Evolutionary conservation across 1,140 invertebrate genomes (phyloP).

Genomic region (Pectinophora gossypiella): DNA sequence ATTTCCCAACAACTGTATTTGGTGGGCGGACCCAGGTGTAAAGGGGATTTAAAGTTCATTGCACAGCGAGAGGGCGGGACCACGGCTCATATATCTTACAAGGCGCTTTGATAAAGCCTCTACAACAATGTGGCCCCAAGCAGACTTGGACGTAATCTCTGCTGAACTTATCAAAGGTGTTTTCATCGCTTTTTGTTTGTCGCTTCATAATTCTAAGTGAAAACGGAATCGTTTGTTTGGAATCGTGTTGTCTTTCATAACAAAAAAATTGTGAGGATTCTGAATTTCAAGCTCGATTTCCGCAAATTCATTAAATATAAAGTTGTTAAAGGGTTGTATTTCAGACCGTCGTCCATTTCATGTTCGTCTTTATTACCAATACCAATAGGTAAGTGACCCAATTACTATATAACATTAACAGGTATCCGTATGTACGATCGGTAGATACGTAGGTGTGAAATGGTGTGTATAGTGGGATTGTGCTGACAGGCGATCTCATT

Average conservation of each 20-base stretch:
- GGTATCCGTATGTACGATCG: too few species aligned
- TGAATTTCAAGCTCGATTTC: too few species aligned
- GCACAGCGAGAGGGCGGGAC: slow-evolving; percentile 54
- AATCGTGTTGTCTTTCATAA: too few species aligned
- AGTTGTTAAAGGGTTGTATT: too few species aligned
- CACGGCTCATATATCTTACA: slow-evolving; percentile 48
- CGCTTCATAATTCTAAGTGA: slow-evolving; percentile 2
- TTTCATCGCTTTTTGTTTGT: slow-evolving; percentile 13
- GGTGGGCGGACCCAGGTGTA: slow-evolving; percentile 57
- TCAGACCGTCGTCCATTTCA: too few species aligned
- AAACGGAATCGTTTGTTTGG: slow-evolving; percentile 5
- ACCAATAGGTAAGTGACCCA: too few species aligned
- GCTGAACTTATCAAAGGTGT: slow-evolving; percentile 22
- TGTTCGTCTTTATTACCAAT: too few species aligned
- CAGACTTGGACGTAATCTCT: slow-evolving; percentile 23
- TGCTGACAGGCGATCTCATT: slow-evolving; percentile 49
- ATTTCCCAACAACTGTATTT: slow-evolving; percentile 58
- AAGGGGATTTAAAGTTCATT: slow-evolving; percentile 66
- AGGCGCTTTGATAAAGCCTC: slow-evolving; percentile 42
- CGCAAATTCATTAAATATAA: too few species aligned
- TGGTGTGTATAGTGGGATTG: slow-evolving; percentile 27
- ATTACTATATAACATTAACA: too few species aligned
- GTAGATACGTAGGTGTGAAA: slow-evolving; percentile 4
- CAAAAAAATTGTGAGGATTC: too few species aligned
- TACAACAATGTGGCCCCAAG: slow-evolving; percentile 30